Evolutionary conservation across 2,888 invertebrate genomes (phyloP), one percentile per base, ranked within the genome.

Genomic region (Eulithis prunata): DNA sequence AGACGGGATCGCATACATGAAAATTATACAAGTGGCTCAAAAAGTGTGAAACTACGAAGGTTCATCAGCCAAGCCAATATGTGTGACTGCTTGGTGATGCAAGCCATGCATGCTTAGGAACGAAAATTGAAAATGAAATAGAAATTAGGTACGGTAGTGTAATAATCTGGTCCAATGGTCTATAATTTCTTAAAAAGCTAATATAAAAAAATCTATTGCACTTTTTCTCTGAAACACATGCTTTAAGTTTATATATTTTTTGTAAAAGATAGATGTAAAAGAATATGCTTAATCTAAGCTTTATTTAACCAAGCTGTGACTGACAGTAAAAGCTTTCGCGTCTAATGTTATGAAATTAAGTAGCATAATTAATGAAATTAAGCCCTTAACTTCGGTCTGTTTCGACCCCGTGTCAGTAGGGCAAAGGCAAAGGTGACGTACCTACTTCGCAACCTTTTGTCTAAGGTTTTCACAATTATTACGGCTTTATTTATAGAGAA

Each of bases 291-390:
- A 14, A 43, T 45, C 36, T 52, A 14, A 52, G 66, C 49, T 59
- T 61, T 55, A 58, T 58, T 59, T 49, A 59, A 45, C 45, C 59
- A 64, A 64, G 47, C 58, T 41, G 47, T 61, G 61, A 58, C 52
- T 49, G 66, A 61, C 54, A 61, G 47, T 8, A 28, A 46, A 65
- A 64, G 60, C 43, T 55, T 66, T 66, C 32, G 43, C 36, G 54
- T 57, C 58, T 66, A 54, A 63, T 59, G 55, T 70, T 49, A 65
- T 51, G 57, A 56, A 65, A 68, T 68, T 62, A 68, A 62, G 63
- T 58, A 55, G 57, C 52, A 66, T 66, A 63, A 59, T 62, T 59
- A 66, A 66, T 55, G 58, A 52, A 52, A 62, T 59, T 66, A 56
- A 63, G 55, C 32, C 32, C 13, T 53, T 55, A 66, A 51, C 57